Evolutionary conservation across 92 coral and sea anemone species (phyloP), one percentile per base, ranked within the genome.

Genomic region (Palythoa heliodiscus): DNA sequence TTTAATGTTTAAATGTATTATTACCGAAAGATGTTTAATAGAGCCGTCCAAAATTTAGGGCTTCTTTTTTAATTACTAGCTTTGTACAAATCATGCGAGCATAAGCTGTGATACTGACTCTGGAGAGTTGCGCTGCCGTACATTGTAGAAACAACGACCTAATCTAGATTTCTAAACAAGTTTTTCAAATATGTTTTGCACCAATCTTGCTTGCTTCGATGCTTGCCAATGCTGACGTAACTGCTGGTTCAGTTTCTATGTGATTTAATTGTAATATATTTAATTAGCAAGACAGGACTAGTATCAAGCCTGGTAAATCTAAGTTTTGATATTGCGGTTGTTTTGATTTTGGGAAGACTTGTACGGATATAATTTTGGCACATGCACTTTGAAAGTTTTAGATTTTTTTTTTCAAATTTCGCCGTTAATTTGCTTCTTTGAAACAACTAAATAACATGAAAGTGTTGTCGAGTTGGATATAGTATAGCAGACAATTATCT

Each of bases 221-320:
- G 29, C 70, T 64, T 64, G 19, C 47, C 47, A 23, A 19, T 22
- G 24, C 67, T 52, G 25, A 75, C 9, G 19, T 47, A 48, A 75
- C 81, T 76, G 81, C 81, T 19, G 81, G 81, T 22, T 76, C 81
- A 54, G 81, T 76, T 76, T 40, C 58, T 74, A 74, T 17, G 60
- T 74, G 37, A 48, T 20, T 50, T 47, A 20, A 11, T 74, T 43
- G 50, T 43, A 43, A 43, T 20, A 48, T 14, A 76, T 11, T 53
- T 76, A 52, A 53, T 76, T 53, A 76, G 54, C 68, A 76, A 1
- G 15, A 54, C 17, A 8, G 11, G n/a, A 24, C 52, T 24, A 52
- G 67, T 53, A 5, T 29, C 53, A 3, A n/a, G 25, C 19, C 9
- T 20, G n/a, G 35, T 2, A 48, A 23, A 11, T 25, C 10, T 5